Conservation (phyloP, 2,888 invertebrate genomes). For the Calameuta filiformis region DNA sequence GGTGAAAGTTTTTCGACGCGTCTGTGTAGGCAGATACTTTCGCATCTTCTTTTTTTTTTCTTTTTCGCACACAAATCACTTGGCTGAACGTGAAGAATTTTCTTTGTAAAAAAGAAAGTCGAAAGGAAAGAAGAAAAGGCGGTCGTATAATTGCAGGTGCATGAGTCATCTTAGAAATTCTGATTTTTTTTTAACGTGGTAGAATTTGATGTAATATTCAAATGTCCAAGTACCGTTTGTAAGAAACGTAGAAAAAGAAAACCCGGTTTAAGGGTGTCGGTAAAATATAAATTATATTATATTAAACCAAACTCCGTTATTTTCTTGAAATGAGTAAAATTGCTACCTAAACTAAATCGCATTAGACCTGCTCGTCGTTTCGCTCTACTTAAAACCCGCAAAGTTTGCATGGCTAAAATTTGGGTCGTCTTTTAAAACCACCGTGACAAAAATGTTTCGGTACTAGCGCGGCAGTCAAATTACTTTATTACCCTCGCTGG, state of each 20-base stretch:
- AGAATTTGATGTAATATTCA: not conserved
- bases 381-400: not conserved
- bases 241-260: not conserved
- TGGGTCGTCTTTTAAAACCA: conserved; percentile 35
- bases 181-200: not conserved
- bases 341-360: not conserved
- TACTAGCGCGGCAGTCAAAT: conserved; percentile 36
- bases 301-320: not conserved
- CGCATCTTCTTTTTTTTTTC: not conserved
- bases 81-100: not conserved
- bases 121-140: conserved; percentile 2
- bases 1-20: conserved; percentile 21
- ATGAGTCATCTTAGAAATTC: not conserved
- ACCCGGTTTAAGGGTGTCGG: not conserved
- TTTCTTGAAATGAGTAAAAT: not conserved
- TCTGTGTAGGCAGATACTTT: conserved; percentile 21
- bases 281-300: not conserved
- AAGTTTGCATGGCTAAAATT: not conserved
- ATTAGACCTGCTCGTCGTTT: not conserved
- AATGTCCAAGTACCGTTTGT: not conserved
- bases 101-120: conserved; percentile 6
- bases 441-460: conserved; percentile 42
- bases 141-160: not conserved
- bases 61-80: conserved; percentile 8
- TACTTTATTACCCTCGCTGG: conserved; percentile 48